Base-by-base conservation (phyloP, 2,113 vertebrate species). In the Oreotragus oreotragus region DNA sequence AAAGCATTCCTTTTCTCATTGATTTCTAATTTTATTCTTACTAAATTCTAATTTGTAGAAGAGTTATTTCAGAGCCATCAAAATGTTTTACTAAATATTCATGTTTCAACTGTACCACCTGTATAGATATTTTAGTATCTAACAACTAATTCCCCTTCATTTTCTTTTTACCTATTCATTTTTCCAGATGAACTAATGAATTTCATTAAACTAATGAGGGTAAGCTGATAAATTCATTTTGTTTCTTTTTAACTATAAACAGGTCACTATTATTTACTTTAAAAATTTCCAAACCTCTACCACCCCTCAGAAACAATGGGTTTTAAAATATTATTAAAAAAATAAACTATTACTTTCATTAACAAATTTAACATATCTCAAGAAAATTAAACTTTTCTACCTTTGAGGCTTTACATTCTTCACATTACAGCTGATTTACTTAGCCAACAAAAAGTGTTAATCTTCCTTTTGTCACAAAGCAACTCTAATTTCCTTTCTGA, bases 21-120 rank as follows among this genome's bases (percentile, higher is more conserved):
- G 89, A 81, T 92, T 92, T 97, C 36, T 81, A 81, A 88, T 64
- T 11, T 23, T 88, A 60, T 5, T 7, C 15, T 81, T 77, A 57
- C n/a, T 90, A 95, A 93, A 94, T 90, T 73, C 21, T 94, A 88
- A 86, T 39, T 89, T 97, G 5, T 36, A 62, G 39, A 76, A 89
- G 28, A 3, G n/a, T 51, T 94, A 94, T 81, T 92, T 79, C 33
- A 58, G 43, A 88, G 43, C 90, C 23, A 90, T 21, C 55, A 91
- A 92, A 94, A 85, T 86, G 47, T 94, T 97, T 85, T 25, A 5
- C 17, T 60, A 89, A 89, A 91, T 83, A 84, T 89, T 86, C 49
- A 49, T 76, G 21, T 92, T 92, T 96, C 47, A 83, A 53, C 15
- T 89, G 9, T 89, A 86, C 28, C 85, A 92, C 30, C 9, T 89